Evolutionary conservation across 2,888 invertebrate species (phyloP).

Genomic region (Kuschelorhynchus macadamiae): DNA sequence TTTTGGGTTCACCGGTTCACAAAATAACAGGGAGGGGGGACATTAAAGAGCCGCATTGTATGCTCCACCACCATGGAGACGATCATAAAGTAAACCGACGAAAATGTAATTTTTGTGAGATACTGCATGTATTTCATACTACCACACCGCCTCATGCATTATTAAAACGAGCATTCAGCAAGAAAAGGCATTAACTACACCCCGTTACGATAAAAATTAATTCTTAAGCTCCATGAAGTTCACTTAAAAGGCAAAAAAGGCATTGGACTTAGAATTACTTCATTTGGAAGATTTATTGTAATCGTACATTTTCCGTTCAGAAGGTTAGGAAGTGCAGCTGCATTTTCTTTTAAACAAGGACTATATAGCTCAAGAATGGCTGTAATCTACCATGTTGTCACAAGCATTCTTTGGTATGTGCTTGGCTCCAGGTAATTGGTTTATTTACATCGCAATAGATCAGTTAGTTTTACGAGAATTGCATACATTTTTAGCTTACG

Average conservation of each 20-base stretch:
- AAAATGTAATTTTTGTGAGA: neutral
- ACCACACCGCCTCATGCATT: neutral
- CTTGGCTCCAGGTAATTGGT: too few relatives aligned
- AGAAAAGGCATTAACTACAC: neutral
- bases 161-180: neutral
- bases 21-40: too few relatives aligned
- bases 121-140: neutral
- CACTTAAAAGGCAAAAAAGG: neutral
- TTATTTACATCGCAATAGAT: too few relatives aligned
- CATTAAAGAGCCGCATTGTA: too few relatives aligned
- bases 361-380: neutral
- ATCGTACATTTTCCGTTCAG: neutral
- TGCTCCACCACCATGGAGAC: too few relatives aligned
- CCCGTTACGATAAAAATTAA: neutral
- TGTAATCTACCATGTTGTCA: neutral
- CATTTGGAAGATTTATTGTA: constrained; percentile 8
- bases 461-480: too few relatives aligned
- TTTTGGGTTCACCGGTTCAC: too few relatives aligned
- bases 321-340: constrained; percentile 4
- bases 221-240: neutral
- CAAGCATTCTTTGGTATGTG: neutral
- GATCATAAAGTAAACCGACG: too few relatives aligned
- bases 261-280: constrained; percentile 2
- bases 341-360: neutral
- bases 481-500: too few relatives aligned